Conservation (phyloP, 35 echinoderm and acorn worm genomes). For the Chiridota heheva region DNA sequence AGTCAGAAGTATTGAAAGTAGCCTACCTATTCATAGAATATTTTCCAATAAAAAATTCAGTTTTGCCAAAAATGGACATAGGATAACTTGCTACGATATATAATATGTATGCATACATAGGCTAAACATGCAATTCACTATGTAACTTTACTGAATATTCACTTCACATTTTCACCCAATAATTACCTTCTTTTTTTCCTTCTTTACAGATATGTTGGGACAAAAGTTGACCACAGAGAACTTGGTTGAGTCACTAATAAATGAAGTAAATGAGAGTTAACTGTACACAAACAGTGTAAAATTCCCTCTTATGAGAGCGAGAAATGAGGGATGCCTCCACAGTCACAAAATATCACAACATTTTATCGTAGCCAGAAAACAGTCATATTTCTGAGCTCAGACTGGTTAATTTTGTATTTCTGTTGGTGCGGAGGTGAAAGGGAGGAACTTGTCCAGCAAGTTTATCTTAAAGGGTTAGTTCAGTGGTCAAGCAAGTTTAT, state of each 20-base stretch:
- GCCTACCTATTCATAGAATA: too few relatives aligned
- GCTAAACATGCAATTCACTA: too few relatives aligned
- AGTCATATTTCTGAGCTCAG: background rate
- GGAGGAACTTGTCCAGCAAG: background rate
- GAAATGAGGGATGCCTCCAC: background rate
- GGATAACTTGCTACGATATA: too few relatives aligned
- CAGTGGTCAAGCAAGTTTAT: too few relatives aligned
- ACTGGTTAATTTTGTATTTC: background rate
- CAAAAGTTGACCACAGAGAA: constrained; percentile 64
- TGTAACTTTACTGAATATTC: background rate
- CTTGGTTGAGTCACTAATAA: constrained; percentile 62
- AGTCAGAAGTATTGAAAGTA: too few relatives aligned
- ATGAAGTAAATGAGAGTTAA: constrained; percentile 35
- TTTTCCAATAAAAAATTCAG: too few relatives aligned
- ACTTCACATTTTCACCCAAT: background rate
- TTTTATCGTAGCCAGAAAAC: background rate
- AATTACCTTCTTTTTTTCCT: constrained; percentile 15
- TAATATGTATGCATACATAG: too few relatives aligned
- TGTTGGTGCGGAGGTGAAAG: background rate
- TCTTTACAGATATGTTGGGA: constrained; percentile 83
- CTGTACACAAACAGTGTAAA: background rate
- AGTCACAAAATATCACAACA: too few relatives aligned
- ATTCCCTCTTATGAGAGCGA: background rate
- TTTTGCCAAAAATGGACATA: too few relatives aligned
- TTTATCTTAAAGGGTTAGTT: too few relatives aligned